Conservation (phyloP, 1,140 invertebrate species). For the Hypsibius dujardini region DNA sequence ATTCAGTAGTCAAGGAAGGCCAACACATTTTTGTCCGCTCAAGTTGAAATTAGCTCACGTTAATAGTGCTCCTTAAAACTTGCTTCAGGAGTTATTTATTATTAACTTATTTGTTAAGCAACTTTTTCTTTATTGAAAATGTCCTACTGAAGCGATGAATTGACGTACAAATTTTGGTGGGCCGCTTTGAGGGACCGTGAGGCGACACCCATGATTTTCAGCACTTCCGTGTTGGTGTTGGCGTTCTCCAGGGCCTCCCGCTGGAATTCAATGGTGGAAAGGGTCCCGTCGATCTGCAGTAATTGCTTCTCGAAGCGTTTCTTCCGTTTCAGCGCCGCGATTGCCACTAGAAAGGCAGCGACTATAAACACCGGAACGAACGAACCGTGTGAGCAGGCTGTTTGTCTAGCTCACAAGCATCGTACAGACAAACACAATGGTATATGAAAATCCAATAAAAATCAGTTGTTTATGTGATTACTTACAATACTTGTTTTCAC, state of each 20-base stretch:
- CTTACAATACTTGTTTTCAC: background rate
- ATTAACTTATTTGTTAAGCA: too few species aligned
- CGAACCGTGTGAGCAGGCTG: background rate
- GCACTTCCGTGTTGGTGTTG: constrained; percentile 35
- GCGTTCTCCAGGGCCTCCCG: constrained; percentile 36
- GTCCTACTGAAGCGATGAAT: too few species aligned
- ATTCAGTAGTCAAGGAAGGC: too few species aligned
- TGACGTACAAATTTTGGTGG: constrained; percentile 38
- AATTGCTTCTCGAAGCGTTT: constrained; percentile 36
- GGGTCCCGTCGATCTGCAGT: constrained; percentile 34
- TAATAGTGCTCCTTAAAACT: too few species aligned
- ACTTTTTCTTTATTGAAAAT: too few species aligned
- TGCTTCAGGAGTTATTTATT: too few species aligned
- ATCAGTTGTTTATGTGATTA: too few species aligned
- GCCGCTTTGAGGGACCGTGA: constrained; percentile 38
- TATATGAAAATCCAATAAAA: too few species aligned
- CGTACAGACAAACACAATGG: too few species aligned
- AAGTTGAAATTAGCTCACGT: too few species aligned
- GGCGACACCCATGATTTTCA: constrained; percentile 35
- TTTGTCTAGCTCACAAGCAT: too few species aligned
- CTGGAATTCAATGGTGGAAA: constrained; percentile 36
- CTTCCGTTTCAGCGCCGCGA: constrained; percentile 34
- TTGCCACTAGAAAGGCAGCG: constrained; percentile 28
- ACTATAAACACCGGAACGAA: constrained; percentile 21
- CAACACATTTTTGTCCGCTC: too few species aligned